Evolutionary conservation across 2,113 vertebrate genomes (phyloP).

Genomic region (Bos taurus): ARS-UCD2.0 NC_037332.1:67574001-67574500

Average conservation of each 20-base stretch:
- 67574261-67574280: background rate
- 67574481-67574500: background rate
- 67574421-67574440: background rate
- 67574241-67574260: background rate
- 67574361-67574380: background rate
- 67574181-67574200: background rate
- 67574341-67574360: background rate
- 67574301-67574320: background rate
- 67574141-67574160: background rate
- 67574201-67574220: background rate
- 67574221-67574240: background rate
- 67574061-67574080: background rate
- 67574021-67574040: background rate
- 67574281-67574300: background rate
- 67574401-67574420: background rate
- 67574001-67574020: background rate
- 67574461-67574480: background rate
- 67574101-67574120: background rate
- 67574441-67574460: background rate
- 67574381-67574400: background rate
- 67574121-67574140: background rate
- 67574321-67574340: background rate
- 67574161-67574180: background rate
- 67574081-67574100: background rate
- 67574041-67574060: background rate